Percentiles rank a stretch among this genome's conserved stretches.
Evolutionary conservation across 2,113 vertebrate genomes (phyloP).

Genomic region (Erpornis zantholeuca): DNA sequence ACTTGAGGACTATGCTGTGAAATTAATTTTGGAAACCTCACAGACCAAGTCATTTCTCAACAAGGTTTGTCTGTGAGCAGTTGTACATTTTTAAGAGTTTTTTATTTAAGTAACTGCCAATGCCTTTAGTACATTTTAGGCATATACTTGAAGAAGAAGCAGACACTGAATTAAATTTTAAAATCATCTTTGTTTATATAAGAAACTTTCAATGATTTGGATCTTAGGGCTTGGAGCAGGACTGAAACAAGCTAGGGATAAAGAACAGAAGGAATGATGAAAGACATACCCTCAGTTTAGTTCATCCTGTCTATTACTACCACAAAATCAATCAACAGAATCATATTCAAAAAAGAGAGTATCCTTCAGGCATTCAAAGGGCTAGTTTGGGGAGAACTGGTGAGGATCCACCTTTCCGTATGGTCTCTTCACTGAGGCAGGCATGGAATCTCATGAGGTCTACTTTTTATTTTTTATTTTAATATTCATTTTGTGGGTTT

Average conservation of each 20-base stretch:
- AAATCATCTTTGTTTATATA: not conserved
- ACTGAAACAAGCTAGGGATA: not conserved
- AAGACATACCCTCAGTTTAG: not conserved
- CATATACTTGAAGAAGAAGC: not conserved
- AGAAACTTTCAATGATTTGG: not conserved
- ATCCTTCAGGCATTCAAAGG: not conserved
- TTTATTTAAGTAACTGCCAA: not conserved
- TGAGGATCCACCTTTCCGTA: not conserved
- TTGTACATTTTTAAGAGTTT: not conserved
- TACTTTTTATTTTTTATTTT: not conserved
- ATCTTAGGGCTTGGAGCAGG: not conserved
- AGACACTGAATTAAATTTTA: not conserved
- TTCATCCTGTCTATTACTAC: not conserved
- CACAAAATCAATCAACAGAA: not conserved
- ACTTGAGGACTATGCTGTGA: not conserved
- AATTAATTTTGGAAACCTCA: not conserved
- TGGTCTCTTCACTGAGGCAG: not conserved
- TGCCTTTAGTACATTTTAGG: not conserved
- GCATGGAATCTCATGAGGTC: not conserved
- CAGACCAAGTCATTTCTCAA: not conserved
- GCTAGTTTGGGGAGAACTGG: not conserved
- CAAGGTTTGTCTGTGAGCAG: not conserved
- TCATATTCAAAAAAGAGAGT: not conserved
- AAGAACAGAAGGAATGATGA: not conserved
- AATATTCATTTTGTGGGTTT: not conserved